Base-by-base conservation (phyloP, 2,888 invertebrate species). In the Gymnosoma rotundatum region DNA sequence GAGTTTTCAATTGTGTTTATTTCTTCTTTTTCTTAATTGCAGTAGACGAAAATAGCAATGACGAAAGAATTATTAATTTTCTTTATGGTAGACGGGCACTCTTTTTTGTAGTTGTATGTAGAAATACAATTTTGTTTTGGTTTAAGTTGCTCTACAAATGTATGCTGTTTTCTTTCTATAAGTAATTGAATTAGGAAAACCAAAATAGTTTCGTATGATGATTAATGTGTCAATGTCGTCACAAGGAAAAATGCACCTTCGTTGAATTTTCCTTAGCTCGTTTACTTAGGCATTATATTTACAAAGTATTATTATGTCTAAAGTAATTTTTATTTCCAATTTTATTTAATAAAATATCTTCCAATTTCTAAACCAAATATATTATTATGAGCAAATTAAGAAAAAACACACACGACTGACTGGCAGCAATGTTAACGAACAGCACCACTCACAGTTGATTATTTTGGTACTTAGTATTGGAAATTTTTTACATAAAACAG, bases 21-120 rank as follows among this genome's bases (percentile, higher is more conserved):
- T 18, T 6, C 60, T 60, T 73, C n/a, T 54, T 61, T 69, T 83
- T 73, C 48, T 73, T 63, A 18, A 63, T 63, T 78, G 58, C 50
- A 66, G 64, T 67, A 69, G 87, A 89, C 89, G 84, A 88, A 90
- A 90, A 90, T 90, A 90, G 89, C 88, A 83, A 90, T 90, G 90
- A 90, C 90, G 89, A 89, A 87, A 84, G 83, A 72, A 52, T 78
- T 48, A 72, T 64, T 50, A 58, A 66, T 58, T 42, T 66, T 42
- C 50, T 58, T 21, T 58, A 18, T 48, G 18, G 16, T 38, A 63
- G 16, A 42, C 74, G 56, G 45, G 54, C 64, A 64, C 69, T 67
- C 20, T 83, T 54, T 42, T n/a, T 67, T 8, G 20, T n/a, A 72
- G 16, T 60, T 72, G 45, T 45, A 48, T 63, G 64, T 12, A 14